A percentile compares a stretch with the other conserved stretches of the same genome.
Evolutionary conservation across 2,888 invertebrate genomes (phyloP).

Genomic region (Acronicta leporina): DNA sequence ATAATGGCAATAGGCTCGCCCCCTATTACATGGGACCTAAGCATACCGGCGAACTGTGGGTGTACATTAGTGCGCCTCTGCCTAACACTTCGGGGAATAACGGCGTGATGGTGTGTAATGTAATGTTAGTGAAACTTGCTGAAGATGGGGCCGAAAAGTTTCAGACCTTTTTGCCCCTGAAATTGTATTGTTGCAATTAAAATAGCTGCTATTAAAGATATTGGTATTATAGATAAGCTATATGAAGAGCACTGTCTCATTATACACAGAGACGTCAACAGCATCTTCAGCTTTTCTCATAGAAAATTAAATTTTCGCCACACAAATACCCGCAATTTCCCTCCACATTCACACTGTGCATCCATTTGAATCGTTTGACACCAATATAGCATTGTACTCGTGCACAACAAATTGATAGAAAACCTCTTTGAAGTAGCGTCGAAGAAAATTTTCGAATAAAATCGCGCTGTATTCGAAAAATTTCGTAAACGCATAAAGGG

Average conservation of each 20-base stretch:
- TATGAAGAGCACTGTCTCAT: constrained; percentile 1
- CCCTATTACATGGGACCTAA: no score
- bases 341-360: constrained; percentile 34
- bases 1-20: no score
- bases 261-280: neutral
- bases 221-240: no score
- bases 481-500: constrained; percentile 35
- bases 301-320: constrained; percentile 35
- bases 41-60: no score
- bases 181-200: no score
- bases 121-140: no score
- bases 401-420: constrained; percentile 48
- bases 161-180: no score
- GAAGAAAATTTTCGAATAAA: constrained; percentile 38
- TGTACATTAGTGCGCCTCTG: no score
- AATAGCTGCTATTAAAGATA: no score
- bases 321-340: constrained; percentile 45
- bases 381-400: constrained; percentile 46
- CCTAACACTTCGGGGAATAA: no score
- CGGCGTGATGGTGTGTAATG: no score
- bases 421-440: constrained; percentile 34
- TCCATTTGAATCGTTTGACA: constrained; percentile 42
- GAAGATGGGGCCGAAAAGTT: no score
- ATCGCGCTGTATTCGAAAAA: constrained; percentile 27
- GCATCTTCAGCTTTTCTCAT: constrained; percentile 11